Evolutionary conservation across 2,113 vertebrate species (phyloP).

Genomic region (Amblyopsis rosae): DNA sequence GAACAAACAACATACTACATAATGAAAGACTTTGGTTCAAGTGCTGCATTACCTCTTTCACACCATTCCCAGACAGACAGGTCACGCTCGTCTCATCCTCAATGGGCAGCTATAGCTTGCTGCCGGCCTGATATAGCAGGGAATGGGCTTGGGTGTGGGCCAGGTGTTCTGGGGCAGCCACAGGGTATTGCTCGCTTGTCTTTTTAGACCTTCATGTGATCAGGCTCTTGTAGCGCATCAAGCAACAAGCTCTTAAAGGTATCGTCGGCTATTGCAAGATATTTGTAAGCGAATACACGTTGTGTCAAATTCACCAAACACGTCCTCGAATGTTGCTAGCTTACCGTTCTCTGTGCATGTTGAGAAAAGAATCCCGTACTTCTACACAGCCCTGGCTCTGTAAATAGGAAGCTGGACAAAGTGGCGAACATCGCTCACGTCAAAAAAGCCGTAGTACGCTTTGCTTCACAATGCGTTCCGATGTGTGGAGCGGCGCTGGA

Average conservation of each 20-base stretch:
- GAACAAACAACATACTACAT: neutral
- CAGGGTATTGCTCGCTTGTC: conserved; percentile 45
- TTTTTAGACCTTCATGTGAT: conserved; percentile 34
- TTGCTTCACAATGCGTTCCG: too few species aligned
- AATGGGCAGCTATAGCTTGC: conserved; percentile 11
- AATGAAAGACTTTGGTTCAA: conserved; percentile 9
- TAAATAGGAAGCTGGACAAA: too few species aligned
- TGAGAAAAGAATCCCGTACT: too few species aligned
- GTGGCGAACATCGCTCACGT: too few species aligned
- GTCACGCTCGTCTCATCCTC: conserved; percentile 41
- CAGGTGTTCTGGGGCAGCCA: conserved; percentile 18
- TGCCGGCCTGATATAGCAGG: conserved; percentile 44
- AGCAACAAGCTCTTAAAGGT: conserved; percentile 23
- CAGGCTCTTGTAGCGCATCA: conserved; percentile 19
- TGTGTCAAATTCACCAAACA: too few species aligned
- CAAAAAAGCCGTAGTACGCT: too few species aligned
- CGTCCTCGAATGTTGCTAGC: too few species aligned
- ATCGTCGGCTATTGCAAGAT: too few species aligned
- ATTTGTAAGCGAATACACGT: too few species aligned
- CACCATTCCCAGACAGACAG: conserved; percentile 65
- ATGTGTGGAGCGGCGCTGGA: too few species aligned
- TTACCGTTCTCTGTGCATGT: too few species aligned
- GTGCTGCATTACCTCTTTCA: conserved; percentile 18
- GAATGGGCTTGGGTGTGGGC: conserved; percentile 16
- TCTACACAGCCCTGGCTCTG: too few species aligned